A percentile compares a stretch with the other conserved stretches of the same genome.
Evolutionary conservation across 1,140 invertebrate genomes (phyloP).

Genomic region (Archivesica marissinica): DNA sequence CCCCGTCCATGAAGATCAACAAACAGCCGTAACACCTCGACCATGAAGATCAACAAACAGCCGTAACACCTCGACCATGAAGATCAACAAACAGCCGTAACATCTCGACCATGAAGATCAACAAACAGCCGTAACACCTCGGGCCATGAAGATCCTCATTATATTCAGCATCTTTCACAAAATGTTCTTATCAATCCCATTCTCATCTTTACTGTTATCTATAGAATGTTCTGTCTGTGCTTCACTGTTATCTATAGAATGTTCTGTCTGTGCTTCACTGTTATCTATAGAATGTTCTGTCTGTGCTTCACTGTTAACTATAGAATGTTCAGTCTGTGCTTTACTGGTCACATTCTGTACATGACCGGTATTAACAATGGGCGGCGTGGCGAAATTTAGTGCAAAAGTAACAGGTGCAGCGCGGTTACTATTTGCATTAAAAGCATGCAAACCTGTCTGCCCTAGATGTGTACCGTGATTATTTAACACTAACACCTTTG

Average conservation of each 20-base stretch:
- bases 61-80: too few relatives aligned
- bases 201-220: not conserved
- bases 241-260: too few relatives aligned
- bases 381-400: not conserved
- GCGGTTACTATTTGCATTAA: not conserved
- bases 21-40: too few relatives aligned
- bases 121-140: too few relatives aligned
- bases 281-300: too few relatives aligned
- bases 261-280: too few relatives aligned
- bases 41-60: too few relatives aligned
- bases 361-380: not conserved
- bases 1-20: too few relatives aligned
- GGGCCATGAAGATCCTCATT: not conserved
- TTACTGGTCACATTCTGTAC: not conserved
- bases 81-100: too few relatives aligned
- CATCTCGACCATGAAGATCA: too few relatives aligned
- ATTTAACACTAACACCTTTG: conserved; percentile 24
- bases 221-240: too few relatives aligned
- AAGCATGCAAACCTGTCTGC: conserved; percentile 10
- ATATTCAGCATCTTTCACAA: not conserved
- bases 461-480: not conserved
- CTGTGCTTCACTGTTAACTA: too few relatives aligned
- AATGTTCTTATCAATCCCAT: not conserved
- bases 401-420: not conserved
- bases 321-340: not conserved